These are phyloP conservation scores for Sesia bembeciformis DNA, from an alignment of 2,888 invertebrate genomes.

Conservation along the genomic window DNA sequence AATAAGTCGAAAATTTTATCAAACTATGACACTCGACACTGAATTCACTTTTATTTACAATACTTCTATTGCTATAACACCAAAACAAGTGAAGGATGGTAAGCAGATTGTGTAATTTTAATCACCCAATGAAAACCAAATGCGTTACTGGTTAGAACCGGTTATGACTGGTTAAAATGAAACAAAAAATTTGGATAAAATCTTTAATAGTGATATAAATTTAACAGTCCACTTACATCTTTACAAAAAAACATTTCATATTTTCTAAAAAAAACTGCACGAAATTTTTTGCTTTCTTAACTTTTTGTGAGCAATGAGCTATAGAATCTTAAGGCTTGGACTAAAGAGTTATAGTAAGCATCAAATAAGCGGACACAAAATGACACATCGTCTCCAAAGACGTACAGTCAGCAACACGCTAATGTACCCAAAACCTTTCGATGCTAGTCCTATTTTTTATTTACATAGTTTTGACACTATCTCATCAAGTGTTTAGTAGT, in stretches of 20 bases:
- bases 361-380: no score
- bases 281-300: constrained; percentile 9
- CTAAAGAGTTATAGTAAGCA: background rate
- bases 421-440: no score
- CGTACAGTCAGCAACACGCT: no score
- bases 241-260: constrained; percentile 7
- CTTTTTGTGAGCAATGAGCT: no score
- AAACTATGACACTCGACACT: no score
- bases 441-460: no score
- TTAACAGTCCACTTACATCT: constrained; percentile 66
- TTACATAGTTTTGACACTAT: no score
- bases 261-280: constrained; percentile 19
- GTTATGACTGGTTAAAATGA: constrained; percentile 33
- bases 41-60: no score
- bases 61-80: background rate
- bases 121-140: constrained; percentile 39
- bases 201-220: constrained; percentile 63
- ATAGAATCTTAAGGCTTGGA: background rate
- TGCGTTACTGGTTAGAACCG: constrained; percentile 16
- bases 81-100: constrained; percentile 18
- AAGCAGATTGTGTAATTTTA: constrained; percentile 67
- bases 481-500: no score
- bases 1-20: no score
- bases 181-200: constrained; percentile 41
- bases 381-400: no score